Evolutionary conservation across 2,888 invertebrate genomes (phyloP).

Genomic region (Synergus japonicus): DNA sequence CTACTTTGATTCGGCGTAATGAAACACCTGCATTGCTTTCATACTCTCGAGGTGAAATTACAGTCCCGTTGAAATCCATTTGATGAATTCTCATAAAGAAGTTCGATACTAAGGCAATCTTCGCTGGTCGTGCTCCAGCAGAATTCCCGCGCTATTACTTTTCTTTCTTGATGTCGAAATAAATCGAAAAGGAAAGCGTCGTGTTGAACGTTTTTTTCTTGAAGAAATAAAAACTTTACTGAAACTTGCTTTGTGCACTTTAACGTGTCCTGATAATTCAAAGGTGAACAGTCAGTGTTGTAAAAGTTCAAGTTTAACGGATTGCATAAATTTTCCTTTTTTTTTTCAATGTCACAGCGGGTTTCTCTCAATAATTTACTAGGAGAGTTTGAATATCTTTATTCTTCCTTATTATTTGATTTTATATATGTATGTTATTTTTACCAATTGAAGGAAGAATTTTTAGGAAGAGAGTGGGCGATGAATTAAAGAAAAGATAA

Average conservation of each 20-base stretch:
- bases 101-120: constrained; percentile 39
- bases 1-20: constrained; percentile 5
- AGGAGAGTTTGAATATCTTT: neutral
- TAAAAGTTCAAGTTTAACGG: neutral
- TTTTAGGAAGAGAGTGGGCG: neutral
- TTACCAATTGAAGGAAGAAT: neutral
- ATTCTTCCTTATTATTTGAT: neutral
- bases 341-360: neutral
- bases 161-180: constrained; percentile 37
- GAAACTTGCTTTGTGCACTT: constrained; percentile 20
- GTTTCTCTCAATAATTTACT: neutral
- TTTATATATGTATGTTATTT: neutral
- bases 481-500: constrained; percentile 28
- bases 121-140: constrained; percentile 12
- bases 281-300: neutral
- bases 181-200: constrained; percentile 39
- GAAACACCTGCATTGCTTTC: constrained; percentile 33
- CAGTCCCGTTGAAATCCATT: constrained; percentile 38
- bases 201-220: constrained; percentile 23
- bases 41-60: constrained; percentile 15
- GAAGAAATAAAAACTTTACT: constrained; percentile 18
- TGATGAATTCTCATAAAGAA: constrained; percentile 41
- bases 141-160: constrained; percentile 36
- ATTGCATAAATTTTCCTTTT: neutral
- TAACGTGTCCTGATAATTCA: constrained; percentile 6